These are phyloP conservation scores for Apolygus lucorum DNA, from an alignment of 1,140 invertebrate species.

Conservation along the genomic window DNA sequence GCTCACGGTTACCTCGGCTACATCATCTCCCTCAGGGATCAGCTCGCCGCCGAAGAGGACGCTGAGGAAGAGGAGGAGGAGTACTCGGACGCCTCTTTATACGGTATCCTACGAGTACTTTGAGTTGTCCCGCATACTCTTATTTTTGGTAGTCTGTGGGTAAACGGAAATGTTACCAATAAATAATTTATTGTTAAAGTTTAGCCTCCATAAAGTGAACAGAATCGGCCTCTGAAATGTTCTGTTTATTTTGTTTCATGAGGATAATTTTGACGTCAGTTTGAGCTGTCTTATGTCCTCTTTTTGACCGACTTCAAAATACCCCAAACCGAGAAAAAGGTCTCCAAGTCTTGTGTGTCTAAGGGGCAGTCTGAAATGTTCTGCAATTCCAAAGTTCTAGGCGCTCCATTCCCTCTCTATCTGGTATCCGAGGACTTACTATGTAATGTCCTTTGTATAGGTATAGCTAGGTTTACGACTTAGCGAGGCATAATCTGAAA, in stretches of 20 bases:
- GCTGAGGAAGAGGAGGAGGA: slow-evolving; percentile 21
- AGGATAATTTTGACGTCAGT: background rate
- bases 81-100: background rate
- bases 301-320: too few relatives aligned
- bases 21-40: slow-evolving; percentile 28
- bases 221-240: background rate
- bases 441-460: too few relatives aligned
- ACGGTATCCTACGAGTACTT: too few relatives aligned
- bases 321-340: too few relatives aligned
- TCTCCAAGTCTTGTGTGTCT: too few relatives aligned
- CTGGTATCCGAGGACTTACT: too few relatives aligned
- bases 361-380: too few relatives aligned
- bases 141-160: background rate
- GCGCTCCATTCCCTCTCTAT: too few relatives aligned
- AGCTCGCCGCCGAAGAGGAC: slow-evolving; percentile 24
- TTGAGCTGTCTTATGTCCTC: background rate
- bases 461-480: too few relatives aligned
- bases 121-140: background rate
- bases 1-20: slow-evolving; percentile 36
- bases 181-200: background rate
- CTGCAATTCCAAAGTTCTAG: too few relatives aligned
- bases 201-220: background rate
- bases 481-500: too few relatives aligned
- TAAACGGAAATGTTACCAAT: background rate
- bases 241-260: background rate